Evolutionary conservation across 2,797 vertebrate species (phyloP).

Genomic region (Pseudochirops cupreus): DNA sequence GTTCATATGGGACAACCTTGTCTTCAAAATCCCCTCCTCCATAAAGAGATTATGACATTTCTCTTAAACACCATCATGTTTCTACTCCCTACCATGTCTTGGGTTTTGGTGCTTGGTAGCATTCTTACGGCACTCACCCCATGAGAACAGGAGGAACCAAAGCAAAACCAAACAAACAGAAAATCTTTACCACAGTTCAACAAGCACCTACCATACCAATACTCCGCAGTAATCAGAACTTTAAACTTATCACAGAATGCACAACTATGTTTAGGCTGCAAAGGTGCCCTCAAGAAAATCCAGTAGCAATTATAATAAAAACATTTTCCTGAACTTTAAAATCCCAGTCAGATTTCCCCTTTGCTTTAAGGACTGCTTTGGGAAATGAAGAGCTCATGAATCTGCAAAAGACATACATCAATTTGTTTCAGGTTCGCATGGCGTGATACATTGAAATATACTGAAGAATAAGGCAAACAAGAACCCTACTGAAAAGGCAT

Average conservation of each 20-base stretch:
- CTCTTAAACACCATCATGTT: neutral
- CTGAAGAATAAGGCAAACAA: neutral
- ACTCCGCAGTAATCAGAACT: neutral
- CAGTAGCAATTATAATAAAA: neutral
- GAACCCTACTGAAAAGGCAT: neutral
- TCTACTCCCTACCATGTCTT: neutral
- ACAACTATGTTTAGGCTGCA: neutral
- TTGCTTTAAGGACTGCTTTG: neutral
- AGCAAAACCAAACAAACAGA: neutral
- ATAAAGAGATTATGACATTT: neutral
- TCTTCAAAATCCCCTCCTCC: neutral
- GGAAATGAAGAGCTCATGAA: neutral
- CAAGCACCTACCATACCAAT: neutral
- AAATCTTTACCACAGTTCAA: neutral
- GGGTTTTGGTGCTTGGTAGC: neutral
- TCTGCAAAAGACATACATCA: neutral
- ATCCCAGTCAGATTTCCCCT: neutral
- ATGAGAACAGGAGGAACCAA: neutral
- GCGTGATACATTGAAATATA: neutral
- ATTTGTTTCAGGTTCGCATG: neutral
- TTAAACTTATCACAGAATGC: neutral
- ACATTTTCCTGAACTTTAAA: neutral
- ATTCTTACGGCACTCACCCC: neutral
- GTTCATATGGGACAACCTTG: fast-evolving
- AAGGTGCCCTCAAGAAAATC: neutral